Evolutionary conservation across 2,113 vertebrate species (phyloP).

Genomic region (Rana temporaria): DNA sequence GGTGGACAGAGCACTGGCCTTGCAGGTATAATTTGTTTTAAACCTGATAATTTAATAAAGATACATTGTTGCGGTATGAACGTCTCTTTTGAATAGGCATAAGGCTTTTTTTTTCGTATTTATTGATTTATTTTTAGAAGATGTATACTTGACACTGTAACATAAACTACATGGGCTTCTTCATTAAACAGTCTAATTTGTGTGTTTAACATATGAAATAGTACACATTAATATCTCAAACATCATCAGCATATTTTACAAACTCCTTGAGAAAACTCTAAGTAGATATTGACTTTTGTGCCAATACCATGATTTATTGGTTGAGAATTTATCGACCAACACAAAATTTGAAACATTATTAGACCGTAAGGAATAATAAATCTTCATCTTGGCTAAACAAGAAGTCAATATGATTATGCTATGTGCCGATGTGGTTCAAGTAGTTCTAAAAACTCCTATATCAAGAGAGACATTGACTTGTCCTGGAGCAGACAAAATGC

Average conservation of each 20-base stretch:
- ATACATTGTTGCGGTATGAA: too few relatives aligned
- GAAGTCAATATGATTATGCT: slow-evolving; percentile 75
- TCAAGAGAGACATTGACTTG: slow-evolving; percentile 9
- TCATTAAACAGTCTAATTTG: not conserved
- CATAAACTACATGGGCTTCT: not conserved
- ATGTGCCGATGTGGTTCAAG: slow-evolving; percentile 53
- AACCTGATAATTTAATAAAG: too few relatives aligned
- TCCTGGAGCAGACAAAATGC: not conserved
- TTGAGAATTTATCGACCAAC: slow-evolving; percentile 71
- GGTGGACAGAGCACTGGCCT: too few relatives aligned
- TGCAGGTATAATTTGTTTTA: too few relatives aligned
- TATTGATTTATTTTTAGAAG: too few relatives aligned
- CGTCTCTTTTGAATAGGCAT: too few relatives aligned
- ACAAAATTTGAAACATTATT: slow-evolving; percentile 73
- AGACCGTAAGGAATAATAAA: slow-evolving; percentile 74
- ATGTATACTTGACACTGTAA: not conserved
- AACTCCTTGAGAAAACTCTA: slow-evolving; percentile 69
- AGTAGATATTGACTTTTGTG: slow-evolving; percentile 74
- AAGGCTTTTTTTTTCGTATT: too few relatives aligned
- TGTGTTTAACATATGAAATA: not conserved
- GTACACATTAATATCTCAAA: slow-evolving; percentile 58
- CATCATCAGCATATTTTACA: slow-evolving; percentile 68
- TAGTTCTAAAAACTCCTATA: slow-evolving; percentile 35
- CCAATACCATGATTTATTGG: slow-evolving; percentile 78
- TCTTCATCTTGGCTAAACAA: slow-evolving; percentile 70